Evolutionary conservation across 2,888 invertebrate genomes (phyloP), one percentile per base, ranked within the genome.

Genomic region (Cryptosula pallasiana): DNA sequence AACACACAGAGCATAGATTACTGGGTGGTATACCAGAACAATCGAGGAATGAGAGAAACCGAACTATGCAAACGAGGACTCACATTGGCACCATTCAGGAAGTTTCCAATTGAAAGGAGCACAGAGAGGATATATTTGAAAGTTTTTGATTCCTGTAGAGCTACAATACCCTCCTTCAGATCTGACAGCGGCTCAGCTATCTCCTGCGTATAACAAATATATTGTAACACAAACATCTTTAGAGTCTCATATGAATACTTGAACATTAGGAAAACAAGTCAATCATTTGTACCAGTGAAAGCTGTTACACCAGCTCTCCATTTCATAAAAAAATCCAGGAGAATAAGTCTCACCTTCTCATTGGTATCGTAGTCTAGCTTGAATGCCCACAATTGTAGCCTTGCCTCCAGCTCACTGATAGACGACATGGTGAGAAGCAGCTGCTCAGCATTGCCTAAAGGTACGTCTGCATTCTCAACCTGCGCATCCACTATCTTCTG

Each of bases 131-230:
- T 95, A 75, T 92, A 92, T 85, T 93, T 91, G 87, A 99, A 97
- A 45, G 98, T 99, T 86, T 91, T 91, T 86, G 95, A 97, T 75
- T 89, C 89, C 86, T 91, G 91, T 76, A 99, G 87, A 74, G 94
- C 90, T 85, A 95, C 94, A 83, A 97, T 91, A 74, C 97, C 98
- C 84, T 94, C 92, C 87, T 99, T 99, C 79, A 99, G 87, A 87
- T 99, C 99, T 95, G 96, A 95, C 79, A 99, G 87, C 63, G 98
- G 97, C 87, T 99, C 99, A 71, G 96, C 95, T 82, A 99, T 93
- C 90, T 99, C 99, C 90, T 94, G 89, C n/a, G 73, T 75, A 71
- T 71, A 69, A n/a, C n/a, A n/a, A n/a, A n/a, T n/a, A n/a, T n/a
- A n/a, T n/a, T n/a, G n/a, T n/a, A n/a, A n/a, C n/a, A n/a, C n/a